phyloP scores from a whole-genome alignment of 2,113 vertebrate genomes.

The Orcinus orca region DNA sequence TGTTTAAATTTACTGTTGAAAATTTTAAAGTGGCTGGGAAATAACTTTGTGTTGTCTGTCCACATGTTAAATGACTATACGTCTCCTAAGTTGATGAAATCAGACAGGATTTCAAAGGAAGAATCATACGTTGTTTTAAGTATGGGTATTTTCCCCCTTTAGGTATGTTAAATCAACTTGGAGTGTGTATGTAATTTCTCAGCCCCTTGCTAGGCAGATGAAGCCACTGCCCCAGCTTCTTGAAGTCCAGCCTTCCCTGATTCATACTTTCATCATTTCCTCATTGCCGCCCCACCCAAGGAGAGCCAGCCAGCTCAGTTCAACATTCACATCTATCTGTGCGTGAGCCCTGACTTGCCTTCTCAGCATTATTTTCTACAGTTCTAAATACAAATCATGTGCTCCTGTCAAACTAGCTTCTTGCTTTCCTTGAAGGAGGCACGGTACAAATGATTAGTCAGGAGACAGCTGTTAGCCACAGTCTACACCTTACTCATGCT shows the following conservation, averaged over 20 bases:
- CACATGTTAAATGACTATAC: neutral
- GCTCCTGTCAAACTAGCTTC: neutral
- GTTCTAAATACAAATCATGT: neutral
- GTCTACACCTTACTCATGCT: neutral
- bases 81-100: neutral
- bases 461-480: neutral
- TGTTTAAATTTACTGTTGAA: neutral
- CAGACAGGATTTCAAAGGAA: neutral
- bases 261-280: neutral
- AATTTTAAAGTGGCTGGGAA: neutral
- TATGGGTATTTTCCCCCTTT: neutral
- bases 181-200: neutral
- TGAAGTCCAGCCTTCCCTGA: neutral
- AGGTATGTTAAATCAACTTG: neutral
- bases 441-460: neutral
- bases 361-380: neutral
- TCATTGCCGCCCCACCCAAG: neutral
- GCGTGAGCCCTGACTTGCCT: neutral
- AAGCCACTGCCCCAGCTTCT: neutral
- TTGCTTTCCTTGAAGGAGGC: neutral
- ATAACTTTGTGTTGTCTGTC: neutral
- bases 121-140: neutral
- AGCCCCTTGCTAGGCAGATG: neutral
- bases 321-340: neutral
- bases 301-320: neutral